Evolutionary conservation across 2,797 vertebrate genomes (phyloP).

Genomic region (Onychomys arenicola): DNA sequence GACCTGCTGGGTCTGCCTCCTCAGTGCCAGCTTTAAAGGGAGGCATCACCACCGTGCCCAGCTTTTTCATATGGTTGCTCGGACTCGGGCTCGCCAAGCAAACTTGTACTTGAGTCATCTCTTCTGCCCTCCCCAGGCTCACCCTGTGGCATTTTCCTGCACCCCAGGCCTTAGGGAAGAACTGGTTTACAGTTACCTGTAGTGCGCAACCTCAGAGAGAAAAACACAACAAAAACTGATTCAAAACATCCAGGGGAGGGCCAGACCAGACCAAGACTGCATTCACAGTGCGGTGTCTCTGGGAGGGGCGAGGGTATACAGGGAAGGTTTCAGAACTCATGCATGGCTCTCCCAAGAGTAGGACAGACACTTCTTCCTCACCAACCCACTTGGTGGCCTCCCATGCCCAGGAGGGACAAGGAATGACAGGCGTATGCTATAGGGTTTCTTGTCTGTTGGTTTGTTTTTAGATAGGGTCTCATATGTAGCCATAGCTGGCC

Average conservation of each 20-base stretch:
- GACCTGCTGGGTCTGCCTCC: background rate
- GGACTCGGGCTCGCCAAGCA: background rate
- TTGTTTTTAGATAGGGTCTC: background rate
- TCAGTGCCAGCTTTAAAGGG: background rate
- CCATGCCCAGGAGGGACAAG: background rate
- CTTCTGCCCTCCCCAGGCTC: background rate
- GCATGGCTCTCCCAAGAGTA: rapidly evolving
- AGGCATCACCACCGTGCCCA: background rate
- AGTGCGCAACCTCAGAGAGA: background rate
- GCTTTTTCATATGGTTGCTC: background rate
- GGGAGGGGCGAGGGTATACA: background rate
- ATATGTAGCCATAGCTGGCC: background rate
- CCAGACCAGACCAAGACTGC: background rate
- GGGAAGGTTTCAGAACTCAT: background rate
- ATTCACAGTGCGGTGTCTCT: background rate
- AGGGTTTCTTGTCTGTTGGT: background rate
- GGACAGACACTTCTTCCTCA: background rate
- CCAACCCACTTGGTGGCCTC: background rate
- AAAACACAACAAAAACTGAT: constrained; percentile 5
- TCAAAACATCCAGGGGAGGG: background rate
- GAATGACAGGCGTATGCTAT: background rate
- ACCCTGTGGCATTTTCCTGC: background rate
- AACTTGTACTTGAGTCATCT: background rate
- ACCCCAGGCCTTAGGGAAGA: too few relatives aligned
- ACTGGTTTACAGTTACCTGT: background rate